phyloP scores from a whole-genome alignment of 1,140 invertebrate species.

The Streblospio benedicti region DNA sequence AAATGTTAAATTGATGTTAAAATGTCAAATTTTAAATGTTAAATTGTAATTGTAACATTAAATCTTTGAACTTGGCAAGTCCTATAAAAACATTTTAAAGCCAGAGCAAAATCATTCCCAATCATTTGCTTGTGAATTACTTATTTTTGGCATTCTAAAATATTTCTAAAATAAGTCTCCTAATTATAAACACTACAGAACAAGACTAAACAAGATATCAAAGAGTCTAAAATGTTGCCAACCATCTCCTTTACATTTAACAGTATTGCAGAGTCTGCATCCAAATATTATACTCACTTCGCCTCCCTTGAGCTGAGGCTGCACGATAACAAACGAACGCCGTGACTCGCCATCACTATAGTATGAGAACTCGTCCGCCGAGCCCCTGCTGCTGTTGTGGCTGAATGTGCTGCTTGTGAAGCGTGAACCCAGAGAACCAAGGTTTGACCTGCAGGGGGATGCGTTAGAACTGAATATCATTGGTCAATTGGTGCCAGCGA shows the following conservation, averaged over 20 bases:
- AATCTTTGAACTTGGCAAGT: too few relatives aligned
- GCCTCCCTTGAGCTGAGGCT: constrained; percentile 5
- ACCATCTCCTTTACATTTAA: too few relatives aligned
- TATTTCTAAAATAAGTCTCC: background rate
- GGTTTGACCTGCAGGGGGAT: background rate
- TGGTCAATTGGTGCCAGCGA: background rate
- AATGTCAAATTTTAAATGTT: too few relatives aligned
- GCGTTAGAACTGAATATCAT: background rate
- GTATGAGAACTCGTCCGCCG: background rate
- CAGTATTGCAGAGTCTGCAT: too few relatives aligned
- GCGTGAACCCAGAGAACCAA: background rate
- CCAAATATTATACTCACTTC: constrained; percentile 11
- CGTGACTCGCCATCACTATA: background rate
- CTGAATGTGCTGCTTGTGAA: background rate
- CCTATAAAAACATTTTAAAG: too few relatives aligned
- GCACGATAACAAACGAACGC: constrained; percentile 7
- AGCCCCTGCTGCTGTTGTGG: background rate
- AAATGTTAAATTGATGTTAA: too few relatives aligned
- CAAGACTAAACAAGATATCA: background rate
- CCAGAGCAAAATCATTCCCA: too few relatives aligned
- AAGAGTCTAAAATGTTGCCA: too few relatives aligned
- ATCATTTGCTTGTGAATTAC: too few relatives aligned
- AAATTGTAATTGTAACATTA: too few relatives aligned
- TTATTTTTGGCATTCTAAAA: too few relatives aligned
- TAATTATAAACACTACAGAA: background rate